Conservation (phyloP, 2,888 invertebrate genomes). For the Chesias legatella region DNA sequence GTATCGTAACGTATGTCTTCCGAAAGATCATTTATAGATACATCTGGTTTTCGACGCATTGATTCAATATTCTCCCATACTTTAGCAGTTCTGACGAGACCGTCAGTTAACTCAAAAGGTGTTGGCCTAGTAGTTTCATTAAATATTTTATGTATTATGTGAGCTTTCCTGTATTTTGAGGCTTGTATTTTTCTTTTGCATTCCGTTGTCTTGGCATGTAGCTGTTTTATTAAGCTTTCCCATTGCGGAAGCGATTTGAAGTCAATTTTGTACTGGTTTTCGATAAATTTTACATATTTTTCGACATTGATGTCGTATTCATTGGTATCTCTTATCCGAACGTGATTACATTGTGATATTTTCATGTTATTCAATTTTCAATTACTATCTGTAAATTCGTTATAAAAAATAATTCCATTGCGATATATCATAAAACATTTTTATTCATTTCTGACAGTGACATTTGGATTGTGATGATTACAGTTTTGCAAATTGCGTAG, state of each 20-base stretch:
- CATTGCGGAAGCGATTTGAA: slow-evolving; percentile 47
- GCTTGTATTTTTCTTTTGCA: slow-evolving; percentile 47
- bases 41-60: slow-evolving; percentile 21
- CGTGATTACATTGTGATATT: slow-evolving; percentile 41
- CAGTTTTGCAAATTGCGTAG: too few species aligned
- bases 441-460: too few species aligned
- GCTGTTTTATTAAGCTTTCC: slow-evolving; percentile 48
- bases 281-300: slow-evolving; percentile 47
- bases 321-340: slow-evolving; percentile 48
- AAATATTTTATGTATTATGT: slow-evolving; percentile 56
- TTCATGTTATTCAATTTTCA: slow-evolving; percentile 24
- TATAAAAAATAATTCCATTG: too few species aligned
- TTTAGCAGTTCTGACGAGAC: slow-evolving; percentile 50
- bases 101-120: slow-evolving; percentile 56
- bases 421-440: too few species aligned
- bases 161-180: slow-evolving; percentile 44
- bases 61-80: slow-evolving; percentile 44
- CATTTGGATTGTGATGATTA: too few species aligned
- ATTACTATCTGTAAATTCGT: slow-evolving; percentile 2
- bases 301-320: slow-evolving; percentile 44
- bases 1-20: slow-evolving; percentile 4
- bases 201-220: slow-evolving; percentile 42
- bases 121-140: slow-evolving; percentile 47
- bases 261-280: slow-evolving; percentile 49
- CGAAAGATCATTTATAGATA: slow-evolving; percentile 5